These are phyloP conservation scores for Aromia moschata DNA, from an alignment of 2,888 invertebrate species.

Conservation along the genomic window DNA sequence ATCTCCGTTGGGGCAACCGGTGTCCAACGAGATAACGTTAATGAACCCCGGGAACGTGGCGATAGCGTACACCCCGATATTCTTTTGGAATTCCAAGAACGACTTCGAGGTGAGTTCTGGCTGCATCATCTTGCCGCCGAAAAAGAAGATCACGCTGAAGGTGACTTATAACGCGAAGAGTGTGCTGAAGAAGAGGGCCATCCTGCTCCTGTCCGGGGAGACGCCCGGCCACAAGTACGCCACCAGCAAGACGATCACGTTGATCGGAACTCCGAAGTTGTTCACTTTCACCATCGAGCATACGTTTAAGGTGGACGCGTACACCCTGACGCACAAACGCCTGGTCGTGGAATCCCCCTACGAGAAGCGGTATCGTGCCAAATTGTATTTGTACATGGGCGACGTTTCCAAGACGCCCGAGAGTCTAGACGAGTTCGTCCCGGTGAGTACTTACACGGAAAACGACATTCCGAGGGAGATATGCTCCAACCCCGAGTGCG, in stretches of 20 bases:
- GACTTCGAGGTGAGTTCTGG: conserved; percentile 43
- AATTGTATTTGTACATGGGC: conserved; percentile 34
- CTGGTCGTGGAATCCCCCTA: conserved; percentile 39
- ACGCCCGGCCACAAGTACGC: conserved; percentile 47
- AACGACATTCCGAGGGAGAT: conserved; percentile 36
- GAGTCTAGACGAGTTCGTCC: conserved; percentile 35
- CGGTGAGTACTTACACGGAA: conserved; percentile 2
- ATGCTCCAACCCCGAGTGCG: conserved; percentile 3
- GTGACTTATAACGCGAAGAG: conserved; percentile 52
- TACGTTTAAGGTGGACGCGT: conserved; percentile 36
- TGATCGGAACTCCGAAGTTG: conserved; percentile 51
- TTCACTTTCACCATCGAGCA: conserved; percentile 36
- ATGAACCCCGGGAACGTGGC: conserved; percentile 53
- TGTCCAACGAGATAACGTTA: conserved; percentile 61
- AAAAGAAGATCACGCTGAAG: conserved; percentile 31
- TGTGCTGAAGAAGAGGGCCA: conserved; percentile 36
- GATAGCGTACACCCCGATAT: conserved; percentile 49
- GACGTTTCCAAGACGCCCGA: conserved; percentile 20
- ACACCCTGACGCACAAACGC: conserved; percentile 14
- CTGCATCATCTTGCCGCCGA: conserved; percentile 28
- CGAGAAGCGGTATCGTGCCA: conserved; percentile 34
- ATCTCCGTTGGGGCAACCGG: conserved; percentile 64
- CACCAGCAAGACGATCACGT: conserved; percentile 46
- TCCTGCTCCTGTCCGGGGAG: conserved; percentile 53
- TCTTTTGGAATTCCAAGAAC: conserved; percentile 50